Conservation (phyloP, 2,888 invertebrate genomes). For the Chironomus riparius region DNA sequence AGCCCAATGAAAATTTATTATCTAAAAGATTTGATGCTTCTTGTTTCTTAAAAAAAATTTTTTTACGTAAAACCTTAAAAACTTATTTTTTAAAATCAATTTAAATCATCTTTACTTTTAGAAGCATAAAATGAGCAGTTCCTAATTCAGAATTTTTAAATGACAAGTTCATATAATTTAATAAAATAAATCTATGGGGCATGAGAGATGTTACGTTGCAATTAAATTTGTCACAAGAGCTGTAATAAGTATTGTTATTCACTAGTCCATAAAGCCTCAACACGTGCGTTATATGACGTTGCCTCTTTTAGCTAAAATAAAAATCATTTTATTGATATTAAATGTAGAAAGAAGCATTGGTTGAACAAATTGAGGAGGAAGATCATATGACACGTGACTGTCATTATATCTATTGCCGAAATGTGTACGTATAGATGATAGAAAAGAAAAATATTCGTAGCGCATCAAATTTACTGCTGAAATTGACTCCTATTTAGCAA, state of each 20-base stretch:
- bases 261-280: conserved; percentile 26
- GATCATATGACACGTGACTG: conserved; percentile 16
- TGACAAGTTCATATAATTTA: too few relatives aligned
- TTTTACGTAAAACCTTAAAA: too few relatives aligned
- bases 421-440: too few relatives aligned
- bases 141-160: too few relatives aligned
- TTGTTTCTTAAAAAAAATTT: too few relatives aligned
- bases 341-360: not conserved
- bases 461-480: not conserved
- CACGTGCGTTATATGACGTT: not conserved
- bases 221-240: conserved; percentile 17
- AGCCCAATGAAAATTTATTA: not conserved
- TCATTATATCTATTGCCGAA: conserved; percentile 15
- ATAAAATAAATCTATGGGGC: not conserved
- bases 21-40: not conserved
- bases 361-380: conserved; percentile 16
- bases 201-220: not conserved
- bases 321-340: not conserved
- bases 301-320: not conserved
- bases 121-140: not conserved
- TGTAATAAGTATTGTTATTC: not conserved
- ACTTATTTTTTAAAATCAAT: not conserved
- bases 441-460: not conserved
- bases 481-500: not conserved
- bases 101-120: not conserved